Conservation (phyloP, 2,113 vertebrate species). For the Apus apus region DNA sequence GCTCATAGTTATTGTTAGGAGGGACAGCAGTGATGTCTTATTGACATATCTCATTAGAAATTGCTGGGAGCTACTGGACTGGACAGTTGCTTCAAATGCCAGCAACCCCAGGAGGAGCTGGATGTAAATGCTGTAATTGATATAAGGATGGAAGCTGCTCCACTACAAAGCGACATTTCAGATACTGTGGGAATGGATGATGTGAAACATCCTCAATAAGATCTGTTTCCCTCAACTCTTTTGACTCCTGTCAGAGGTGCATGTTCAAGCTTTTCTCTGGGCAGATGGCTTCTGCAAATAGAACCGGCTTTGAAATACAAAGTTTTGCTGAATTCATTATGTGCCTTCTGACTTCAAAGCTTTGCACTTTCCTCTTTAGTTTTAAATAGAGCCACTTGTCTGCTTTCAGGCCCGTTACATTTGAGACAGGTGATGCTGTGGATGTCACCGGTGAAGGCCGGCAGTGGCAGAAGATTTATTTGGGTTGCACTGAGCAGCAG, state of each 20-base stretch:
- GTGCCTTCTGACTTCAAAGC: constrained; percentile 64
- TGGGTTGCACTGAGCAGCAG: background rate
- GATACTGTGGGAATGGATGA: constrained; percentile 29
- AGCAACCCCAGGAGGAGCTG: background rate
- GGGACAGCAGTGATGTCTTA: constrained; percentile 4
- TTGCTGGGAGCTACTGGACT: constrained; percentile 41
- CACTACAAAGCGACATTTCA: constrained; percentile 42
- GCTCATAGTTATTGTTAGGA: background rate
- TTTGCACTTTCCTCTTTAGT: constrained; percentile 49
- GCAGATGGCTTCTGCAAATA: constrained; percentile 67
- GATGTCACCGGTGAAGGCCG: background rate
- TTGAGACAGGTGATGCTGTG: background rate
- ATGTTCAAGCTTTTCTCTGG: constrained; percentile 34
- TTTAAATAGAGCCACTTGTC: constrained; percentile 38
- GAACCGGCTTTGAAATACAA: constrained; percentile 61
- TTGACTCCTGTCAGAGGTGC: constrained; percentile 55
- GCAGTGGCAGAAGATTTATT: fast-evolving
- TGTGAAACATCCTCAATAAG: constrained; percentile 4
- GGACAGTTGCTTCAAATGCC: constrained; percentile 39
- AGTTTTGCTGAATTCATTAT: constrained; percentile 62
- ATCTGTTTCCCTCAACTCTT: constrained; percentile 43
- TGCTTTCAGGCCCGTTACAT: background rate
- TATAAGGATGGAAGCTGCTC: constrained; percentile 10
- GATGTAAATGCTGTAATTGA: constrained; percentile 51
- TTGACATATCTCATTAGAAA: constrained; percentile 57